Base-by-base conservation (phyloP, 2,797 vertebrate genomes). In the Anguilla megastoma region DNA sequence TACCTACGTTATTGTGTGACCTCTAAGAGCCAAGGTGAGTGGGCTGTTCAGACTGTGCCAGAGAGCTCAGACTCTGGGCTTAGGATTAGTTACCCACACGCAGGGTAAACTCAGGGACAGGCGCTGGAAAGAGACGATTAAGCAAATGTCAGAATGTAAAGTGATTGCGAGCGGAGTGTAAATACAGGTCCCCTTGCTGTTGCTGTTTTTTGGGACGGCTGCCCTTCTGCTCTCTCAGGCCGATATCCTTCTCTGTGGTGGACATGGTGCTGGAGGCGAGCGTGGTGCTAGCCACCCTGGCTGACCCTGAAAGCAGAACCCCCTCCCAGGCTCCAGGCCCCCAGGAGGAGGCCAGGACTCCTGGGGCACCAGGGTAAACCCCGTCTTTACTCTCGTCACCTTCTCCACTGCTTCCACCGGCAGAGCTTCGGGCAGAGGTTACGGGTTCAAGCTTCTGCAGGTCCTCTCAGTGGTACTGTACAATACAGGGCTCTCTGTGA, bases 251-350 rank as follows among this genome's bases (percentile, higher is more conserved):
- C 93, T 97, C 96, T 90, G 85, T 97, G 74, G 96, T 98, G 45
- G 96, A 98, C 52, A 89, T 95, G 94, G 88, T 96, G n/a, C 90
- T 99, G 90, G 97, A 99, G 91, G 98, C 96, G 88, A 95, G 91
- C 88, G 95, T 99, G 82, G 95, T 98, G 90, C 91, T 99, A 93
- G 97, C 98, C 1, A 99, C 98, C 0, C 90, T 98, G 89, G 92
- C 89, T 0, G 96, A 97, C 85, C 58, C 90, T 30, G 94, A 94
- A 66, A 93, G 92, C 85, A 87, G 88, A 36, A 66, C 2, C 1
- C 89, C 89, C 14, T 94, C 96, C 86, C 96, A 94, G 86, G 91
- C 89, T 56, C 76, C 93, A 1, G 84, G 89, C 2, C 7, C 76
- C 71, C 87, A 54, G 9, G 63, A 60, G 7, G 63, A 30, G n/a